Conservation (phyloP, 2,113 vertebrate genomes). For the Ailuropoda melanoleuca region DNA sequence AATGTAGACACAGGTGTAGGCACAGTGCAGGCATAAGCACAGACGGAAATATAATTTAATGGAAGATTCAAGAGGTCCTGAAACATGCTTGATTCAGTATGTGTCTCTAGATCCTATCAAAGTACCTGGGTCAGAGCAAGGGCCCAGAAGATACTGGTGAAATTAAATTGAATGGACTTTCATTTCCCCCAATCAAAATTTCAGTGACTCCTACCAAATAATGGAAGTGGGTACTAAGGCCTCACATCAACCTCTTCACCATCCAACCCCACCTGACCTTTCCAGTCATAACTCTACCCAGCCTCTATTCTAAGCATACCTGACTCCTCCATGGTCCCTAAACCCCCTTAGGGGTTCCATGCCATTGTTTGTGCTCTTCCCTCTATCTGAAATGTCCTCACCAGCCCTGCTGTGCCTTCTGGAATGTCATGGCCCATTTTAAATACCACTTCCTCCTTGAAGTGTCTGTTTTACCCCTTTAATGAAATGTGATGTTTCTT, state of each 20-base stretch:
- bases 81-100: not conserved
- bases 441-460: not conserved
- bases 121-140: not conserved
- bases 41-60: not conserved
- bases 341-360: not conserved
- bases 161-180: conserved; percentile 20
- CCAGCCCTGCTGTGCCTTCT: not conserved
- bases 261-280: not conserved
- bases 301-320: not conserved
- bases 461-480: not conserved
- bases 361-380: not conserved
- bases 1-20: not conserved
- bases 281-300: not conserved
- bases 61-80: not conserved
- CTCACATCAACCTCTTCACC: not conserved
- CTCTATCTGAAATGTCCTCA: not conserved
- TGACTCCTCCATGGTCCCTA: not conserved
- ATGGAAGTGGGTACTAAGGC: not conserved
- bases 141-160: not conserved
- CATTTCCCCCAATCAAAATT: not conserved
- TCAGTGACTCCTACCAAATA: not conserved
- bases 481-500: not conserved
- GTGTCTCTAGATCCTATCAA: not conserved
- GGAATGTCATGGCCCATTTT: not conserved
- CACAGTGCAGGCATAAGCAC: not conserved